phyloP scores from a whole-genome alignment of 2,888 invertebrate genomes.

The Drosophila eohydei region DNA sequence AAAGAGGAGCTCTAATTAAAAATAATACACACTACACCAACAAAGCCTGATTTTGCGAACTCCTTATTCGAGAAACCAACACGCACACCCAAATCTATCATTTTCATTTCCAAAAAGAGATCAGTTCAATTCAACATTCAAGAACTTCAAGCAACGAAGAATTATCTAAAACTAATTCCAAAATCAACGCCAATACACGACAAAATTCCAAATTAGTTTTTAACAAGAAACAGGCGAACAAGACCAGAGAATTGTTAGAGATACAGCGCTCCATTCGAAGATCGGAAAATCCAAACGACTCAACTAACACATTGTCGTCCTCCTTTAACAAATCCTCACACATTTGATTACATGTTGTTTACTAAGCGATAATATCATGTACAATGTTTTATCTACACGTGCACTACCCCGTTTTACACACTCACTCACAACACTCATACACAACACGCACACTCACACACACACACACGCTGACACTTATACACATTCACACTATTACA shows the following conservation, averaged over 20 bases:
- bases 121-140: slow-evolving; percentile 25
- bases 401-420: slow-evolving; percentile 19
- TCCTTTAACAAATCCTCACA: slow-evolving; percentile 4
- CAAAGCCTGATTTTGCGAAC: slow-evolving; percentile 30
- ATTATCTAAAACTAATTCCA: not conserved
- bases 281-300: slow-evolving; percentile 27
- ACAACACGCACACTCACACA: slow-evolving; percentile 7
- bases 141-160: slow-evolving; percentile 2
- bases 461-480: slow-evolving; percentile 1
- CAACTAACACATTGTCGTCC: slow-evolving; percentile 11
- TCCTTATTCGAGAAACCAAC: slow-evolving; percentile 5
- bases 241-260: slow-evolving; percentile 22
- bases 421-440: not conserved
- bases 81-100: not conserved
- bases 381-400: slow-evolving; percentile 65
- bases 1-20: slow-evolving; percentile 37
- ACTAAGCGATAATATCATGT: slow-evolving; percentile 71
- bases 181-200: not conserved
- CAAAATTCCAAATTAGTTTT: slow-evolving; percentile 47
- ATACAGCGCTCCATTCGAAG: slow-evolving; percentile 55
- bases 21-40: not conserved
- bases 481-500: slow-evolving; percentile 11
- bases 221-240: slow-evolving; percentile 22
- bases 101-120: slow-evolving; percentile 21
- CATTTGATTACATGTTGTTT: slow-evolving; percentile 50